A percentile compares a stretch with the other conserved stretches of the same genome.
Evolutionary conservation across 2,888 invertebrate species (phyloP).

Genomic region (Brenthis ino): DNA sequence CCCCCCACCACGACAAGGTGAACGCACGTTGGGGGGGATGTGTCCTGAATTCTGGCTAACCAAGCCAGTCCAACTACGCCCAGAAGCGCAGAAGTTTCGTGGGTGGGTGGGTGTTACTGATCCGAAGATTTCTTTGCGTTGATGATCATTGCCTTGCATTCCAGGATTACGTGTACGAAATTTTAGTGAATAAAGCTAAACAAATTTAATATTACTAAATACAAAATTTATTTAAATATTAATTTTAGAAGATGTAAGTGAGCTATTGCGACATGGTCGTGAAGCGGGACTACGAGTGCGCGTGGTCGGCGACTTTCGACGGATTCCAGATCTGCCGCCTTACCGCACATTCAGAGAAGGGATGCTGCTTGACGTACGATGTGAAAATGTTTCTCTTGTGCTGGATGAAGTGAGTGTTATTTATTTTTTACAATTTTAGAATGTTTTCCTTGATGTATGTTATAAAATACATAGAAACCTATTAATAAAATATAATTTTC

Average conservation of each 20-base stretch:
- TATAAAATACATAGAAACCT: background rate
- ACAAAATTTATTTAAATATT: background rate
- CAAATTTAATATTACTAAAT: too few species aligned
- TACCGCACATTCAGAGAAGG: slow-evolving; percentile 58
- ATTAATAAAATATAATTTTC: slow-evolving; percentile 21
- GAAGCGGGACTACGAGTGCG: slow-evolving; percentile 48
- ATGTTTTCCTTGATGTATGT: background rate
- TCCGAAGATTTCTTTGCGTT: too few species aligned
- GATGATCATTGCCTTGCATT: too few species aligned
- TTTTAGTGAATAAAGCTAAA: too few species aligned
- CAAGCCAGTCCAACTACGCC: too few species aligned
- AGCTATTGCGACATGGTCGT: slow-evolving; percentile 43
- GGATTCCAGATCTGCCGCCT: slow-evolving; percentile 46
- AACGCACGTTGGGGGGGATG: too few species aligned
- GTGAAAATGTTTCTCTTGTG: slow-evolving; percentile 46
- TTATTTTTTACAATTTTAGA: background rate
- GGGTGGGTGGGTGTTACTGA: too few species aligned
- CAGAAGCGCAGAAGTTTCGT: too few species aligned
- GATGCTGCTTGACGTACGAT: slow-evolving; percentile 57
- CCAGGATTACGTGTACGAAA: too few species aligned
- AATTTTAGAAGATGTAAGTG: slow-evolving; percentile 42
- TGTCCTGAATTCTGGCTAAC: too few species aligned
- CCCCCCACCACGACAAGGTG: too few species aligned
- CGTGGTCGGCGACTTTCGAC: slow-evolving; percentile 35
- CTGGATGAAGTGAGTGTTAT: slow-evolving; percentile 46